Evolutionary conservation across 2,113 vertebrate genomes (phyloP), one percentile per base, ranked within the genome.

Genomic region (Oceanites oceanicus): DNA sequence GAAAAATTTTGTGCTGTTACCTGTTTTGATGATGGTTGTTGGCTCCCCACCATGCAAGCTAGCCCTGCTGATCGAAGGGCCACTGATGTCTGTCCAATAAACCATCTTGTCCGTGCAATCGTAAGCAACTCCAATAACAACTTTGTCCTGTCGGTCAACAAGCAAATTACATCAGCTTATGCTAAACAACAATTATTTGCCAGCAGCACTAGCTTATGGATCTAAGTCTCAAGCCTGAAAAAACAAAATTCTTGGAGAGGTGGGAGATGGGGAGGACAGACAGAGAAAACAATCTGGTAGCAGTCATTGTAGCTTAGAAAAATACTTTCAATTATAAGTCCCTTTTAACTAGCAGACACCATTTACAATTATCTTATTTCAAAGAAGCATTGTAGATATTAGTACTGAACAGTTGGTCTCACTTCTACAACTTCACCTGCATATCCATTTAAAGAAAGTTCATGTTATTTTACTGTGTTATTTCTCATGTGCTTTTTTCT

Each of bases 1-100:
- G 26, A 94, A 88, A 7, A 92, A 59, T 59, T 56, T 62, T 32
- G 19, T 71, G 47, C 25, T 55, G 30, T 88, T 96, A 99, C 99
- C 99, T 98, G 99, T 98, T 96, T 86, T 98, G 75, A 99, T 97
- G 90, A 99, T 97, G 13, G 96, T 92, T 30, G 95, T 76, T 44
- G 99, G 98, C 50, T 99, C 99, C 34, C 99, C 99, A 0, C 99
- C 99, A 20, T 98, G 97, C 32, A 99, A 97, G 71, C 98, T 99
- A 90, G 98, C 99, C 79, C 98, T 99, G 96, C 98, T 99, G 85
- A 99, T 99, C 0, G 99, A 98, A 44, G 99, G 99, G 17, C 98
- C 98, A 0, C 98, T 99, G 96, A 99, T 99, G 83, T 99, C 99
- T 4, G 99, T 99, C 99, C 99, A 99, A 95, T 99, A 99, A 63